Conservation (phyloP, 2,113 vertebrate species). For the Salvelinus fontinalis region DNA sequence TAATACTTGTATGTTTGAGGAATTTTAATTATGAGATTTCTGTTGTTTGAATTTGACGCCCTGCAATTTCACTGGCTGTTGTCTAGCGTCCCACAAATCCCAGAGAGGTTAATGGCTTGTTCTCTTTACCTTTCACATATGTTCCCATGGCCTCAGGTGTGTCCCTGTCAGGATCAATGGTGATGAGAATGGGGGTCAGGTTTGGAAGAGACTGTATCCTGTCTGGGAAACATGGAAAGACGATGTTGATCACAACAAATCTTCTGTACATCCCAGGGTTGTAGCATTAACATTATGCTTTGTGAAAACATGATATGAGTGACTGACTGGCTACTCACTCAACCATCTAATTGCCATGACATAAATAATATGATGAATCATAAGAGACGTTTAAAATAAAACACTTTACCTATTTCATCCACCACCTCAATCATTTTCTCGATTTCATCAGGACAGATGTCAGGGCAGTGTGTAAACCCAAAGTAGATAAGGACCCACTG, state of each 20-base stretch:
- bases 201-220: constrained; percentile 82
- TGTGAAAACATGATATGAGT: too few species aligned
- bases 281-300: too few species aligned
- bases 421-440: constrained; percentile 96
- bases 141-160: constrained; percentile 81
- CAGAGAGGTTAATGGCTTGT: neutral
- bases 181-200: constrained; percentile 91
- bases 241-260: neutral
- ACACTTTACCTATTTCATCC: constrained; percentile 85
- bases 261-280: neutral
- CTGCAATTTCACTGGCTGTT: too few species aligned
- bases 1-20: too few species aligned
- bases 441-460: constrained; percentile 95
- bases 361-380: neutral
- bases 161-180: constrained; percentile 92
- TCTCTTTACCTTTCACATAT: constrained; percentile 87
- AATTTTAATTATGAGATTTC: too few species aligned
- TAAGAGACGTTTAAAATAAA: neutral
- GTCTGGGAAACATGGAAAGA: constrained; percentile 70
- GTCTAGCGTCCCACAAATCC: too few species aligned
- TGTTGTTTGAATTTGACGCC: too few species aligned
- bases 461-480: constrained; percentile 96
- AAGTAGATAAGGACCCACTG: constrained; percentile 97
- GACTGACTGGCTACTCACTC: too few species aligned
- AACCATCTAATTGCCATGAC: too few species aligned